Evolutionary conservation across 2,888 invertebrate genomes (phyloP).

Genomic region (Galeopsomyia nigrocyanea): DNA sequence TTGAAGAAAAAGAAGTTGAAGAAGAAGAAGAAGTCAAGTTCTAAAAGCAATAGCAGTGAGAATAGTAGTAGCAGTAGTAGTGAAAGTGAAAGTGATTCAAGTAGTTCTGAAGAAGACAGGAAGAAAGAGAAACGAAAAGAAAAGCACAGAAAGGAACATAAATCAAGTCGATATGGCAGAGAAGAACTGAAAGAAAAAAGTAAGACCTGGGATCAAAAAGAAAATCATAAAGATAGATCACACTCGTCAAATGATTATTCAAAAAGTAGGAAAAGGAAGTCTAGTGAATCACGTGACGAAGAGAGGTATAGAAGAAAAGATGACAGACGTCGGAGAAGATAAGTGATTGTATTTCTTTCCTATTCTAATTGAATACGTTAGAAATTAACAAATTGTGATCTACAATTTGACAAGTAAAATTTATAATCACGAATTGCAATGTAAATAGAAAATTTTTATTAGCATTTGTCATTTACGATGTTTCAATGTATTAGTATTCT

Average conservation of each 20-base stretch:
- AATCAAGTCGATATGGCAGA: conserved; percentile 49
- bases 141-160: conserved; percentile 50
- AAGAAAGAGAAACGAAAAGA: conserved; percentile 44
- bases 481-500: too few species aligned
- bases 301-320: conserved; percentile 46
- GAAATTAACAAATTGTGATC: conserved; percentile 1
- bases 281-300: conserved; percentile 50
- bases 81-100: conserved; percentile 38
- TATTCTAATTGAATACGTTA: conserved; percentile 8
- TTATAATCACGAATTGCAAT: too few species aligned
- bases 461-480: too few species aligned
- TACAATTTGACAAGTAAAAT: background rate
- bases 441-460: too few species aligned
- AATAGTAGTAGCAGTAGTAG: conserved; percentile 50
- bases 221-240: conserved; percentile 54
- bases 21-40: conserved; percentile 48
- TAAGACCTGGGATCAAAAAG: conserved; percentile 59
- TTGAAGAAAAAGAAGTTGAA: conserved; percentile 56
- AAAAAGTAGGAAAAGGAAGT: conserved; percentile 50
- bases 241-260: conserved; percentile 37
- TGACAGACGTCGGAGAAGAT: conserved; percentile 46
- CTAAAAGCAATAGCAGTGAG: conserved; percentile 39
- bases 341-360: conserved; percentile 16
- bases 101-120: conserved; percentile 48
- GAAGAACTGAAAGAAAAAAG: conserved; percentile 53